Conservation (phyloP, 1,140 invertebrate species). For the Caenorhabditis tropicalis region DNA sequence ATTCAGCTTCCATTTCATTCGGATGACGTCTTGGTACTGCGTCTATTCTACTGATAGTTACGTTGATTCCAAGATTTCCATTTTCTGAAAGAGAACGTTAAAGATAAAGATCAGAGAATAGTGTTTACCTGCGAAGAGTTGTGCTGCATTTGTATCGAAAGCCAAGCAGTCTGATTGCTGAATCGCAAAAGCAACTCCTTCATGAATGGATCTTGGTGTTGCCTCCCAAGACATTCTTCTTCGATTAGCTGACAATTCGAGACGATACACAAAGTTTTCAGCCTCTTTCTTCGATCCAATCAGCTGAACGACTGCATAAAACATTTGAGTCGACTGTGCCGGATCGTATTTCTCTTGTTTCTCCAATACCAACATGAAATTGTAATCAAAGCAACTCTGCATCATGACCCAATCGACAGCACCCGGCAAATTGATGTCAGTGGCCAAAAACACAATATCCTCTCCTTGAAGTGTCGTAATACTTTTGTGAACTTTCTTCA, state of each 20-base stretch:
- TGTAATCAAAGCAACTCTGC: constrained; percentile 98
- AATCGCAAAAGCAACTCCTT: constrained; percentile 97
- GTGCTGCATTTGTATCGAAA: constrained; percentile 96
- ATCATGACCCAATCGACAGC: constrained; percentile 99
- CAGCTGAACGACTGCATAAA: constrained; percentile 98
- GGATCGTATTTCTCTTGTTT: constrained; percentile 92
- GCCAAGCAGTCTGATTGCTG: constrained; percentile 97
- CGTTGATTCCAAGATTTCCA: constrained; percentile 98
- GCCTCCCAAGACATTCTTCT: constrained; percentile 96
- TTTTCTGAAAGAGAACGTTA: constrained; percentile 83
- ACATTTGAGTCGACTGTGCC: constrained; percentile 87
- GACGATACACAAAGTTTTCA: constrained; percentile 95
- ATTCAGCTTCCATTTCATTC: not conserved
- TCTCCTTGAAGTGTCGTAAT: constrained; percentile 94
- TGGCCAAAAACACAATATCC: constrained; percentile 98
- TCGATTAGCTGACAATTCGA: constrained; percentile 93
- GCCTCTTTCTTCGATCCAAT: constrained; percentile 98
- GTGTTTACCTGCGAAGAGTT: constrained; percentile 82
- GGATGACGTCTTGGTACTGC: not conserved
- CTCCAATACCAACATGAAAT: constrained; percentile 98
- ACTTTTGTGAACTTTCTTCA: constrained; percentile 96
- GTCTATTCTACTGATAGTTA: constrained; percentile 80
- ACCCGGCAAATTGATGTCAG: constrained; percentile 97
- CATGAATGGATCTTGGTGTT: constrained; percentile 95
- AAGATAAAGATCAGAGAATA: no score